phyloP scores from a whole-genome alignment of 2,113 vertebrate genomes.

The Ivindomyrus marchei region DNA sequence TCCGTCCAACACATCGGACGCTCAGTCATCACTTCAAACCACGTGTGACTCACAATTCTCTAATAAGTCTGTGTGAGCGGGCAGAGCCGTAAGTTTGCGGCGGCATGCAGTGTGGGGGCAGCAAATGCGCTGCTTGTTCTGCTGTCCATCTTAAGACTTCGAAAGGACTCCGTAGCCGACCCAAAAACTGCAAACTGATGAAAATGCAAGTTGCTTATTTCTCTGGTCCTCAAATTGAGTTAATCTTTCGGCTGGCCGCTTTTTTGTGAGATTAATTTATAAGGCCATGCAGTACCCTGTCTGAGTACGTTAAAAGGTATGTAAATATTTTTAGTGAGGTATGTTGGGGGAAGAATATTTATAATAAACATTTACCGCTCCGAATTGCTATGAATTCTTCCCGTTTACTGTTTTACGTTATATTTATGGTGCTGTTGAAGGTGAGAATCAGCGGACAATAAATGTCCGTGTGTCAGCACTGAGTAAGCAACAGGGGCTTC shows the following conservation, averaged over 20 bases:
- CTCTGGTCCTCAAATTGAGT: not conserved
- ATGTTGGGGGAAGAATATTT: not conserved
- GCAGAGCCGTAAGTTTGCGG: not conserved
- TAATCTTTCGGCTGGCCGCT: not conserved
- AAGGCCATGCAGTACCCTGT: not conserved
- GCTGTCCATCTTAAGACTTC: not conserved
- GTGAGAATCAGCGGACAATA: not conserved
- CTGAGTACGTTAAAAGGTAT: not conserved
- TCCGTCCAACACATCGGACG: not conserved
- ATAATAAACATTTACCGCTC: not conserved
- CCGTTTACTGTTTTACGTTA: not conserved
- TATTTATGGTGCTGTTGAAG: not conserved
- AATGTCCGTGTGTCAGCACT: not conserved
- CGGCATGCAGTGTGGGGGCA: not conserved
- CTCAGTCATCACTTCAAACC: not conserved
- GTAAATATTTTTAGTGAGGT: not conserved
- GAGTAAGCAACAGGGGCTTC: not conserved
- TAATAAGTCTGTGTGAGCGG: not conserved
- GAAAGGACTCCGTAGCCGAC: not conserved
- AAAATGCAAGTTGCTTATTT: not conserved
- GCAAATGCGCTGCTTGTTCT: not conserved
- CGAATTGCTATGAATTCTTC: not conserved
- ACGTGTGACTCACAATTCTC: not conserved
- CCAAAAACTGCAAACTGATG: not conserved
- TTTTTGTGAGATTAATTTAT: not conserved